A percentile compares a stretch with the other conserved stretches of the same genome.
Conservation (phyloP, 2,888 invertebrate genomes). For the Tipula vernalis region DNA sequence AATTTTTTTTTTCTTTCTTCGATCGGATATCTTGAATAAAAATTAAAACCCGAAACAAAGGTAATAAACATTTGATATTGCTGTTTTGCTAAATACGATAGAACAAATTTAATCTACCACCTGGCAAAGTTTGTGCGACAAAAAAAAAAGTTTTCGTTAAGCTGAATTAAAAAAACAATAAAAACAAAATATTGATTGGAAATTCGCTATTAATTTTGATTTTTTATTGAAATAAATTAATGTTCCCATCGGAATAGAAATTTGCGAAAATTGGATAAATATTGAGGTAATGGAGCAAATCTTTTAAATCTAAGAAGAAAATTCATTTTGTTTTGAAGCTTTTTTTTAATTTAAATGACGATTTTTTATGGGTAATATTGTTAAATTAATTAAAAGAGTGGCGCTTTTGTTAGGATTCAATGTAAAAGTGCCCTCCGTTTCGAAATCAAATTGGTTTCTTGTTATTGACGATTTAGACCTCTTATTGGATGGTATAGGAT, state of each 20-base stretch:
- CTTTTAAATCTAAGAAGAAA: background rate
- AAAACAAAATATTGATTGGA: background rate
- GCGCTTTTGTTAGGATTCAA: background rate
- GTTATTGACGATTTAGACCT: too few species aligned
- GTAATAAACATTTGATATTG: background rate
- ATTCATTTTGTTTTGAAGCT: background rate
- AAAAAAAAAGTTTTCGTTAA: background rate
- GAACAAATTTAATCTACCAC: background rate
- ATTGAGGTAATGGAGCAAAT: background rate
- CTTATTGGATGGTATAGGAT: background rate
- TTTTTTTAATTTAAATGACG: background rate
- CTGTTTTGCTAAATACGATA: background rate
- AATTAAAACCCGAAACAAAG: background rate
- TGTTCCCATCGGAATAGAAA: background rate
- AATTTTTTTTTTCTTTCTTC: background rate
- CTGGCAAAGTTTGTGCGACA: background rate
- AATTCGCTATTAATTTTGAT: background rate
- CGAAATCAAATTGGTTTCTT: too few species aligned
- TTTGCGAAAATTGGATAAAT: background rate
- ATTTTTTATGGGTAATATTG: background rate
- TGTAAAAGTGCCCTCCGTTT: too few species aligned
- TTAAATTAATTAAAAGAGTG: too few species aligned
- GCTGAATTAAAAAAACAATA: background rate
- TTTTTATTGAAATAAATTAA: background rate
- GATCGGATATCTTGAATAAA: background rate